These are phyloP conservation scores for mouse (Mus musculus) DNA, from an alignment of 2,113 vertebrate species.

Conservation along the genomic window GRCm39 chr5:51624001-51624500, in stretches of 20 bases:
- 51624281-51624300: slow-evolving; percentile 76
- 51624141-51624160: slow-evolving; percentile 59
- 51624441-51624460: slow-evolving; percentile 67
- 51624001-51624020: slow-evolving; percentile 1
- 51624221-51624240: slow-evolving; percentile 60
- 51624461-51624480: slow-evolving; percentile 70
- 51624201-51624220: slow-evolving; percentile 64
- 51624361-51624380: slow-evolving; percentile 79
- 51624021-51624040: slow-evolving; percentile 24
- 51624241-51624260: slow-evolving; percentile 71
- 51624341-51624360: slow-evolving; percentile 82
- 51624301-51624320: slow-evolving; percentile 78
- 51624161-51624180: slow-evolving; percentile 43
- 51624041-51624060: not conserved
- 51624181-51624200: slow-evolving; percentile 72
- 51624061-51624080: slow-evolving; percentile 49
- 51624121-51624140: slow-evolving; percentile 54
- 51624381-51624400: slow-evolving; percentile 78
- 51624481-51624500: slow-evolving; percentile 79
- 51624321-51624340: slow-evolving; percentile 83
- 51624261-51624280: slow-evolving; percentile 78
- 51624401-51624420: slow-evolving; percentile 80
- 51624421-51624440: slow-evolving; percentile 79
- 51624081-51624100: slow-evolving; percentile 48
- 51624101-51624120: slow-evolving; percentile 51